These are phyloP conservation scores for Noctilio leporinus DNA, from an alignment of 2,113 vertebrate species.

Conservation along the genomic window DNA sequence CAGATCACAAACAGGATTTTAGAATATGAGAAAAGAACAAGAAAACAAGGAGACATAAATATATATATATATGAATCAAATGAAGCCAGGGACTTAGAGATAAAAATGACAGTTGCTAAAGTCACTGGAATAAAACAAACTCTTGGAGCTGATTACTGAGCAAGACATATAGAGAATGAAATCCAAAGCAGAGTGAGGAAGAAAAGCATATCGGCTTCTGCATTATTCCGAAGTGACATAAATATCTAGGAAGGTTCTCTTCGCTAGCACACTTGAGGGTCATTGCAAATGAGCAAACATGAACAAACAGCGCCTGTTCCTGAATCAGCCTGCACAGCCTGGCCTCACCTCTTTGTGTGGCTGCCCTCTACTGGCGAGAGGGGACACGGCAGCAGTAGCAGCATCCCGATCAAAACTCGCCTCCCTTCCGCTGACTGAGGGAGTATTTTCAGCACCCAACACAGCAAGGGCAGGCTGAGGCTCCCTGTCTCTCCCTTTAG, in stretches of 20 bases:
- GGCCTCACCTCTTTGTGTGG: not conserved
- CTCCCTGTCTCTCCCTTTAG: not conserved
- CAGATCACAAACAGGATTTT: not conserved
- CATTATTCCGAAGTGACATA: not conserved
- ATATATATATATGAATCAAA: too few relatives aligned
- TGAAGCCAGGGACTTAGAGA: not conserved
- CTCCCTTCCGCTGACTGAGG: not conserved
- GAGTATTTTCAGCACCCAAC: not conserved
- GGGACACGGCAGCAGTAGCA: not conserved
- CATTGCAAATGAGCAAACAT: not conserved
- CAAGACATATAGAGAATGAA: not conserved
- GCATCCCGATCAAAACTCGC: not conserved
- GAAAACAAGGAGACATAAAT: not conserved
- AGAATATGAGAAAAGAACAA: not conserved
- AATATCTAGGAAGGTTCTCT: not conserved
- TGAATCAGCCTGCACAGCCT: fast-evolving
- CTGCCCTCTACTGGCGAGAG: constrained; percentile 1
- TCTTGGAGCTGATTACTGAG: not conserved
- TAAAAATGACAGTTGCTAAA: not conserved
- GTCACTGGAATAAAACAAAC: not conserved
- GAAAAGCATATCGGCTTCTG: not conserved
- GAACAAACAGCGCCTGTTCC: too few relatives aligned
- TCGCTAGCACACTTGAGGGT: not conserved
- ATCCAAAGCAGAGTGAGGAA: not conserved
- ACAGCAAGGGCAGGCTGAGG: not conserved